Evolutionary conservation across 2,888 invertebrate species (phyloP).

Genomic region (Ormyrus thymus): DNA sequence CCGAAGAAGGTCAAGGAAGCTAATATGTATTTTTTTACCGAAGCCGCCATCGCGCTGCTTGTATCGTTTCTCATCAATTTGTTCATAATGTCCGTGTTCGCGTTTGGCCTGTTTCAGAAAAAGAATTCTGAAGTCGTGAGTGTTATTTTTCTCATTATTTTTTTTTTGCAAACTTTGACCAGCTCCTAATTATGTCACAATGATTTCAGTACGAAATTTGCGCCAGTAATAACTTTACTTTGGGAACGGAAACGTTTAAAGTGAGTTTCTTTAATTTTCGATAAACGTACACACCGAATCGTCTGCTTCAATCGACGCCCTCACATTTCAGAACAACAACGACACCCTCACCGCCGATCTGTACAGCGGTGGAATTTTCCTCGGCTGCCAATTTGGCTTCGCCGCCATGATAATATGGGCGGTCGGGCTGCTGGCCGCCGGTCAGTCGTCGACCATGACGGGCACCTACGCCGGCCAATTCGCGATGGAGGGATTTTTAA

Average conservation of each 20-base stretch:
- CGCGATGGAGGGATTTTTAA: slow-evolving; percentile 92
- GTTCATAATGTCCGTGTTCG: slow-evolving; percentile 92
- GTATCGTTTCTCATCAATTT: slow-evolving; percentile 92
- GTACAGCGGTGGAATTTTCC: slow-evolving; percentile 84
- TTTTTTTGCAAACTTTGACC: not conserved
- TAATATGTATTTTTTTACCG: slow-evolving; percentile 89
- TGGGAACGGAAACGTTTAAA: slow-evolving; percentile 72
- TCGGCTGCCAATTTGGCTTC: slow-evolving; percentile 86
- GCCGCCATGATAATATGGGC: slow-evolving; percentile 91
- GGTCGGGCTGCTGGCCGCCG: slow-evolving; percentile 87
- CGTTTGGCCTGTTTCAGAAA: slow-evolving; percentile 85
- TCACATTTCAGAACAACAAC: slow-evolving; percentile 59
- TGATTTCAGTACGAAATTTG: slow-evolving; percentile 67
- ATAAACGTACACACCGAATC: no score
- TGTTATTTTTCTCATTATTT: slow-evolving; percentile 55
- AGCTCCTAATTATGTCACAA: not conserved
- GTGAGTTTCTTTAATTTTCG: slow-evolving; percentile 65
- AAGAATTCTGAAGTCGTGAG: slow-evolving; percentile 83
- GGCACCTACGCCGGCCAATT: slow-evolving; percentile 89
- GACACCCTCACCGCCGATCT: slow-evolving; percentile 80
- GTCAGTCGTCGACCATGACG: slow-evolving; percentile 90
- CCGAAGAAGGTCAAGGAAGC: slow-evolving; percentile 85
- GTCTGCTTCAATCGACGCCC: no score
- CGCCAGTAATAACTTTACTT: slow-evolving; percentile 61
- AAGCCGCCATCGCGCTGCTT: slow-evolving; percentile 86